Evolutionary conservation across 2,797 vertebrate species (phyloP).

Genomic region (Apogon hyalosoma): DNA sequence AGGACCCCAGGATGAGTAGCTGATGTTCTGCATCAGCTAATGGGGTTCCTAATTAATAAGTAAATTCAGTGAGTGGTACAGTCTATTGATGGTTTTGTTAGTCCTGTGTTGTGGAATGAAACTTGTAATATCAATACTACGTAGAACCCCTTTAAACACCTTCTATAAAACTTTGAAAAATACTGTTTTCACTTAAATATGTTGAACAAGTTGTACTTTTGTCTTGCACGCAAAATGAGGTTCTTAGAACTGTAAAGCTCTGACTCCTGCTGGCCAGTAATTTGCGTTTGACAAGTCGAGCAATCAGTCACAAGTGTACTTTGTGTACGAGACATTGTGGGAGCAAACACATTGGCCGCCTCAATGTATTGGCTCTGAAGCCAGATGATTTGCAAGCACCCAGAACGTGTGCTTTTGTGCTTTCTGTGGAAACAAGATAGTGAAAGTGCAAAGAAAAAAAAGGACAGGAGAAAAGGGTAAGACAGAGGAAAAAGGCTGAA

Average conservation of each 20-base stretch:
- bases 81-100: too few species aligned
- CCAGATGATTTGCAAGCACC: slow-evolving; percentile 79
- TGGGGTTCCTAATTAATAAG: too few species aligned
- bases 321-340: slow-evolving; percentile 82
- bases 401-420: slow-evolving; percentile 83
- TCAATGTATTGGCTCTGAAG: slow-evolving; percentile 81
- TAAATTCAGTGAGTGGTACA: too few species aligned
- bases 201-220: slow-evolving; percentile 29
- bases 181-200: slow-evolving; percentile 35
- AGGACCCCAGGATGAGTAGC: too few species aligned
- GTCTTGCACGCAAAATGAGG: slow-evolving; percentile 82
- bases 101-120: too few species aligned
- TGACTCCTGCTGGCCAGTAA: slow-evolving; percentile 81
- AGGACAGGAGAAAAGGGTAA: slow-evolving; percentile 46
- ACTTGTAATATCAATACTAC: too few species aligned
- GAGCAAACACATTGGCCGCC: slow-evolving; percentile 83
- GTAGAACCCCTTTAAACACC: too few species aligned
- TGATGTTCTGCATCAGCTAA: too few species aligned
- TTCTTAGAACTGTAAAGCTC: slow-evolving; percentile 78
- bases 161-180: too few species aligned
- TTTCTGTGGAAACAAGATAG: slow-evolving; percentile 77
- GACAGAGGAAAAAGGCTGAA: slow-evolving; percentile 57
- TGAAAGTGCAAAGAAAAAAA: slow-evolving; percentile 43
- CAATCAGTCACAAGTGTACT: slow-evolving; percentile 81
- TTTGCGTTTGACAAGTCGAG: slow-evolving; percentile 89